Evolutionary conservation across 2,113 vertebrate genomes (phyloP).

Genomic region (Platichthys flesus): DNA sequence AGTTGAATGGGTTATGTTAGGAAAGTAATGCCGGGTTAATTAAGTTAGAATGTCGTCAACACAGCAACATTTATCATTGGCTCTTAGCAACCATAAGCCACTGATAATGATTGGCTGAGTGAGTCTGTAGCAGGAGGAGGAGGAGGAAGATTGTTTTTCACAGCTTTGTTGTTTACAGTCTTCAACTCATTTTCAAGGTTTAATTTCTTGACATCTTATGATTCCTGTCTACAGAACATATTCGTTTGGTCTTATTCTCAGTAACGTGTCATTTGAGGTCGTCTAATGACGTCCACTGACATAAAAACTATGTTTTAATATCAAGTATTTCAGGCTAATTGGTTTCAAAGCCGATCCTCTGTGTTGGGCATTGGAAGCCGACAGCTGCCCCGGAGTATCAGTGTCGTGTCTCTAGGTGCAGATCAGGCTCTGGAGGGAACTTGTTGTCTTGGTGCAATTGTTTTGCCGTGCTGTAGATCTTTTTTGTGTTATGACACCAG

Average conservation of each 20-base stretch:
- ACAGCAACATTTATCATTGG: too few relatives aligned
- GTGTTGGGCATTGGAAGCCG: slow-evolving; percentile 5
- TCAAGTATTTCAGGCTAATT: not conserved
- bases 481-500: slow-evolving; percentile 49
- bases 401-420: slow-evolving; percentile 42
- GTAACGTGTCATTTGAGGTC: not conserved
- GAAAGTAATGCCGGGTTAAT: too few relatives aligned
- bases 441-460: slow-evolving; percentile 25
- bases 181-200: not conserved
- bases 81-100: too few relatives aligned
- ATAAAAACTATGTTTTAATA: slow-evolving; percentile 4
- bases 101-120: too few relatives aligned
- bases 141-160: too few relatives aligned
- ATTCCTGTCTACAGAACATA: not conserved
- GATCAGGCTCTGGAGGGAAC: slow-evolving; percentile 12
- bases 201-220: not conserved
- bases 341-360: slow-evolving; percentile 13
- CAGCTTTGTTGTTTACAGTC: too few relatives aligned
- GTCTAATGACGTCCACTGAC: not conserved
- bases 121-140: not conserved
- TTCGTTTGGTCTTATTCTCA: not conserved
- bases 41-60: too few relatives aligned
- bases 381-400: slow-evolving; percentile 35
- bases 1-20: too few relatives aligned
- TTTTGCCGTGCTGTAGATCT: not conserved